phyloP scores from a whole-genome alignment of 2,888 invertebrate genomes.

The Drosophila hamatofila region DNA sequence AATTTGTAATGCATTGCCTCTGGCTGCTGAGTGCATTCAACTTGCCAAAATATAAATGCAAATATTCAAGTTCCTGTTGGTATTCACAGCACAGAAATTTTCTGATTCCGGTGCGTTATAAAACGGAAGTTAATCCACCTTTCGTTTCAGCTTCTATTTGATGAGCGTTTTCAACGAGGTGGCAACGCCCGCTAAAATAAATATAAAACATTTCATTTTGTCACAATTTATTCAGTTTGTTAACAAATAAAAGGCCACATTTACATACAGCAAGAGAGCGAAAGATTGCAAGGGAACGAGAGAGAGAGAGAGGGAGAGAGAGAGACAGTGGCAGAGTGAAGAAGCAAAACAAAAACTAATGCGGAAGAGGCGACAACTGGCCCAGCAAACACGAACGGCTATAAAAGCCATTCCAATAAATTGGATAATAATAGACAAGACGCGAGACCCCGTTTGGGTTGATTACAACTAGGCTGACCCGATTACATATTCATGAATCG shows the following conservation, averaged over 20 bases:
- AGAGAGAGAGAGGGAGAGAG: conserved; percentile 16
- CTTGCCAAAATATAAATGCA: conserved; percentile 33
- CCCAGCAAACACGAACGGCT: conserved; percentile 39
- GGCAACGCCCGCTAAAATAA: conserved; percentile 28
- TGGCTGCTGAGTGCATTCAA: conserved; percentile 55
- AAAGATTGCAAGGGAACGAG: neutral
- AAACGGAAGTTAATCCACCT: conserved; percentile 36
- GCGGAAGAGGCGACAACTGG: conserved; percentile 31
- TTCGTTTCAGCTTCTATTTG: conserved; percentile 19
- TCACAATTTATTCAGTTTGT: conserved; percentile 67
- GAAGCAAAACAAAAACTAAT: conserved; percentile 28
- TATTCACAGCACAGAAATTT: conserved; percentile 19
- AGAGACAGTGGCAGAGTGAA: neutral
- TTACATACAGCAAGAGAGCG: conserved; percentile 48
- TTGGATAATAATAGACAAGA: conserved; percentile 59
- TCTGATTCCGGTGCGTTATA: conserved; percentile 24
- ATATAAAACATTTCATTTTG: conserved; percentile 58
- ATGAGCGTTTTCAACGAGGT: neutral
- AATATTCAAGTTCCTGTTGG: conserved; percentile 35
- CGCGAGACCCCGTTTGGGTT: conserved; percentile 25
- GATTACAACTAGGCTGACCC: conserved; percentile 44
- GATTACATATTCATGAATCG: conserved; percentile 71
- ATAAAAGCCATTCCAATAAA: conserved; percentile 60
- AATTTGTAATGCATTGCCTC: conserved; percentile 14
- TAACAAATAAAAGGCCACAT: conserved; percentile 61